These are phyloP conservation scores for Pherbina coryleti DNA, from an alignment of 2,888 invertebrate genomes.

Conservation along the genomic window DNA sequence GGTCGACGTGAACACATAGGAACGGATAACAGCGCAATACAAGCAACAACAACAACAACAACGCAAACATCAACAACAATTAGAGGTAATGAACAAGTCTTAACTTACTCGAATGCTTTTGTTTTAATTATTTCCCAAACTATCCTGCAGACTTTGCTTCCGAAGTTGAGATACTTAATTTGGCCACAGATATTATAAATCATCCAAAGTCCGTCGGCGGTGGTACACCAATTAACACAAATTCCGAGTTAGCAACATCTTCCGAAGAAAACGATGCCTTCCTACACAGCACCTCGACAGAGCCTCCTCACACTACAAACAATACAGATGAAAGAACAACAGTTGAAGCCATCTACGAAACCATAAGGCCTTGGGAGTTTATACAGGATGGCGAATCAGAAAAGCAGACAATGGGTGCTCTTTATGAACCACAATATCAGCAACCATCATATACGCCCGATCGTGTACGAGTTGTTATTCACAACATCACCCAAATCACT, in stretches of 20 bases:
- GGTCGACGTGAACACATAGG: constrained; percentile 53
- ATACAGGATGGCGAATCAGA: constrained; percentile 62
- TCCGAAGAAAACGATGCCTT: constrained; percentile 52
- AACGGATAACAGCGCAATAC: neutral
- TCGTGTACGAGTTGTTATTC: constrained; percentile 77
- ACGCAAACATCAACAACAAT: neutral
- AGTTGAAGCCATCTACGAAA: constrained; percentile 49
- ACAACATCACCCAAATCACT: constrained; percentile 75
- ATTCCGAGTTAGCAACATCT: constrained; percentile 57
- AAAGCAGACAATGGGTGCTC: constrained; percentile 50
- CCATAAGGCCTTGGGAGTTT: constrained; percentile 61
- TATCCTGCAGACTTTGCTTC: constrained; percentile 40
- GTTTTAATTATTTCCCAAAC: neutral
- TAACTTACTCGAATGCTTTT: neutral
- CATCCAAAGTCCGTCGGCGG: constrained; percentile 47
- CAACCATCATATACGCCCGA: constrained; percentile 45
- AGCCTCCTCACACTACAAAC: constrained; percentile 5
- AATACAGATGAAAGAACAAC: constrained; percentile 22
- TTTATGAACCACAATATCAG: constrained; percentile 49
- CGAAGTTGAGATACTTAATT: constrained; percentile 57
- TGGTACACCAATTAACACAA: constrained; percentile 41
- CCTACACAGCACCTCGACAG: constrained; percentile 28
- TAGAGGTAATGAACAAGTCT: neutral
- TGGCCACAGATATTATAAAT: constrained; percentile 49
- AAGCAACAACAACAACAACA: neutral